Conservation (phyloP, 2,888 invertebrate species). For the Xylota sylvarum region DNA sequence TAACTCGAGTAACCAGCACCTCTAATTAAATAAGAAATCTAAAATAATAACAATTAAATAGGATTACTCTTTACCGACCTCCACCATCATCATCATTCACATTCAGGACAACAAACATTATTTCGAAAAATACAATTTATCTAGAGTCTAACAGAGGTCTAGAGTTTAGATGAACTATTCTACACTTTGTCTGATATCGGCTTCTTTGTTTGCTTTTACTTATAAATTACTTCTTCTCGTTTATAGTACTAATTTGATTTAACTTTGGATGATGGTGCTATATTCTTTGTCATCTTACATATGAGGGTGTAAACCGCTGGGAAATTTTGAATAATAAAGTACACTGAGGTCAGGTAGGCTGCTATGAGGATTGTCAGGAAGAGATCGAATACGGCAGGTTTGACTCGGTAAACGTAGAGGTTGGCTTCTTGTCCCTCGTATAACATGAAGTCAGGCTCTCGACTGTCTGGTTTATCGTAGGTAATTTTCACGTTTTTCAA, state of each 20-base stretch:
- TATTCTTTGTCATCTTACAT: constrained; percentile 85
- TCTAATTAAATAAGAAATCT: constrained; percentile 43
- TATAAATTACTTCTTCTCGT: constrained; percentile 34
- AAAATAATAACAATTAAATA: constrained; percentile 45
- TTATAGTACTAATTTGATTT: constrained; percentile 74
- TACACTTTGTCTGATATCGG: constrained; percentile 60
- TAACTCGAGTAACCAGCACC: constrained; percentile 33
- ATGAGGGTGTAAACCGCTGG: constrained; percentile 88
- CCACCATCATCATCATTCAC: constrained; percentile 1
- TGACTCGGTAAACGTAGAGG: constrained; percentile 96
- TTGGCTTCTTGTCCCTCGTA: constrained; percentile 93
- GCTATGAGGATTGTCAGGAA: constrained; percentile 94
- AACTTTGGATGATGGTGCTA: constrained; percentile 78
- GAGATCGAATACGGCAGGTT: constrained; percentile 99
- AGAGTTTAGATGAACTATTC: constrained; percentile 56
- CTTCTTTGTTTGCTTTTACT: constrained; percentile 32
- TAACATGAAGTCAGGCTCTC: constrained; percentile 97
- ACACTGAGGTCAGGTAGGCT: constrained; percentile 93
- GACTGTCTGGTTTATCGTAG: constrained; percentile 90
- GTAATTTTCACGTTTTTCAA: constrained; percentile 91
- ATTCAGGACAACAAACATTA: constrained; percentile 26
- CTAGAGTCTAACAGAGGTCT: constrained; percentile 48
- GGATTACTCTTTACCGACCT: constrained; percentile 20
- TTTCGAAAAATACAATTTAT: constrained; percentile 65
- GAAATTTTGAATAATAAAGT: constrained; percentile 91